A percentile compares a stretch with the other conserved stretches of the same genome.
Evolutionary conservation across 2,113 vertebrate species (phyloP).

Genomic region (Chionodraco myersi): DNA sequence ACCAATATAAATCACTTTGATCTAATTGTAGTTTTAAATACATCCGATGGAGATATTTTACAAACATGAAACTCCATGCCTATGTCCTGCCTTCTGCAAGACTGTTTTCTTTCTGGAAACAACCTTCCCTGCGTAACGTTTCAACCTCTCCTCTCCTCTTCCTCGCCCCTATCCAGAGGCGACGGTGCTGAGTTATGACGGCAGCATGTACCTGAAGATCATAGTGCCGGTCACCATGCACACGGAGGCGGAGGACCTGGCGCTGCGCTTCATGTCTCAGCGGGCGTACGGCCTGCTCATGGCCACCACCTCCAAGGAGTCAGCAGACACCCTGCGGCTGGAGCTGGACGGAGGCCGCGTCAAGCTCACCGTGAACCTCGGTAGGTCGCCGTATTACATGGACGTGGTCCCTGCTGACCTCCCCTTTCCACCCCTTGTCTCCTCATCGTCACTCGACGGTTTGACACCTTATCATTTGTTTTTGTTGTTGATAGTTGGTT

Average conservation of each 20-base stretch:
- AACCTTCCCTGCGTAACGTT: neutral
- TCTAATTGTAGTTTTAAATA: too few species aligned
- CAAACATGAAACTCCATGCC: too few species aligned
- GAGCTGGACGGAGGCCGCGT: constrained; percentile 94
- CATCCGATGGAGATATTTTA: too few species aligned
- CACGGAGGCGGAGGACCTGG: constrained; percentile 94
- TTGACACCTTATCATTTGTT: constrained; percentile 21
- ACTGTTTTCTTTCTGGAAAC: too few species aligned
- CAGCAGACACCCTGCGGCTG: constrained; percentile 93
- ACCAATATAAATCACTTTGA: neutral
- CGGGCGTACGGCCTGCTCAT: constrained; percentile 94
- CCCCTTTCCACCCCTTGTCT: constrained; percentile 23
- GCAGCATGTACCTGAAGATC: constrained; percentile 97
- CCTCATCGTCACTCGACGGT: constrained; percentile 15
- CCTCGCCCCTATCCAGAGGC: constrained; percentile 84
- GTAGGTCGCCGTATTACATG: constrained; percentile 79
- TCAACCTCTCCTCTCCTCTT: neutral
- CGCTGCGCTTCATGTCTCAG: constrained; percentile 95
- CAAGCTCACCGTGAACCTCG: constrained; percentile 95
- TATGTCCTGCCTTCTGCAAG: too few species aligned
- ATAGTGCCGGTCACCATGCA: constrained; percentile 90
- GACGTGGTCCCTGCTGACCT: constrained; percentile 12
- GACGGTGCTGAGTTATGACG: constrained; percentile 94
- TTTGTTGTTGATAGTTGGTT: neutral
- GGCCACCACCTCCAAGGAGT: constrained; percentile 95